phyloP scores from a whole-genome alignment of 2,888 invertebrate genomes.

The Rambutsinella grinnellia region DNA sequence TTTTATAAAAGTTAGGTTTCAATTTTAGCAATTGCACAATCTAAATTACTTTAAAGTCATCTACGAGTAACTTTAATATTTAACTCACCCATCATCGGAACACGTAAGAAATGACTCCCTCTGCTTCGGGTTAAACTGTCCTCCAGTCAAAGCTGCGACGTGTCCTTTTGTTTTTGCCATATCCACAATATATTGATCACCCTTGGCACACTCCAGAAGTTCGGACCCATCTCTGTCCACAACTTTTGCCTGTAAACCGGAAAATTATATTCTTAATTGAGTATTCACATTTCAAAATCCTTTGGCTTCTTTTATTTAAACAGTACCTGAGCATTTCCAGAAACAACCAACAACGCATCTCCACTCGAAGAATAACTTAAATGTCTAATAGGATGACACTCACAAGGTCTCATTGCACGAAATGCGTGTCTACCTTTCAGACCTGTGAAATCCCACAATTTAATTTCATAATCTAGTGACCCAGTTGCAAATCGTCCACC shows the following conservation, averaged over 20 bases:
- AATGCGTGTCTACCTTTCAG: conserved; percentile 97
- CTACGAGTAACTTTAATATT: neutral
- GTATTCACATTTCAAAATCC: neutral
- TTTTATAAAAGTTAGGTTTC: no score
- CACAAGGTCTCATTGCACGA: conserved; percentile 93
- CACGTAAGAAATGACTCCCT: conserved; percentile 95
- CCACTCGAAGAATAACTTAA: conserved; percentile 95
- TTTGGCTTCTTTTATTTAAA: neutral
- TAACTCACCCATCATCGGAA: conserved; percentile 83
- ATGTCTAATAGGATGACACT: conserved; percentile 89
- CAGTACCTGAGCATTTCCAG: conserved; percentile 84
- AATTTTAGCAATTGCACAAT: no score
- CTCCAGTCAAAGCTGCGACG: conserved; percentile 88
- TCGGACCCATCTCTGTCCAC: conserved; percentile 95
- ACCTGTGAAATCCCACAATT: conserved; percentile 98
- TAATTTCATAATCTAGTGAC: conserved; percentile 95
- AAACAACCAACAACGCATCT: conserved; percentile 91
- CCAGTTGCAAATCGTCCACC: conserved; percentile 93
- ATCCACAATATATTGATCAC: conserved; percentile 95
- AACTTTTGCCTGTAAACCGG: conserved; percentile 79
- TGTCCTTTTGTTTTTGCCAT: conserved; percentile 96
- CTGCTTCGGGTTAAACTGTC: conserved; percentile 93
- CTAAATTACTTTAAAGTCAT: no score
- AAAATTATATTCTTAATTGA: neutral
- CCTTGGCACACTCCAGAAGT: conserved; percentile 92